These are phyloP conservation scores for Melipona bicolor DNA, from an alignment of 2,888 invertebrate species.

Conservation along the genomic window DNA sequence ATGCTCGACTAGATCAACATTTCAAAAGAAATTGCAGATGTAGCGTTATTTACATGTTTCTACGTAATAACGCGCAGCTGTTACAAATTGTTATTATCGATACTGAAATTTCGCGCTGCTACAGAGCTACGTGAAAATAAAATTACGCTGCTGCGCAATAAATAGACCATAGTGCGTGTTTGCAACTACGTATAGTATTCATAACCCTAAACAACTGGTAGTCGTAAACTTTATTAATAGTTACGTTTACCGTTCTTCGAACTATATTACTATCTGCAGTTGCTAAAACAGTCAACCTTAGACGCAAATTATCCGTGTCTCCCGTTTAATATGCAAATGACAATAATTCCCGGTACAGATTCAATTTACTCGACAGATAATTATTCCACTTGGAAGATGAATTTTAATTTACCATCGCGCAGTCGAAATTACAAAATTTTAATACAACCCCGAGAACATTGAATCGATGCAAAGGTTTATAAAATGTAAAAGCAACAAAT, in stretches of 20 bases:
- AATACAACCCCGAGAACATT: too few species aligned
- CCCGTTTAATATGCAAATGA: neutral
- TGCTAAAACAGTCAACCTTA: neutral
- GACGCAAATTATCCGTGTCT: neutral
- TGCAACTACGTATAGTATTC: neutral
- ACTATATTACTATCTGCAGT: neutral
- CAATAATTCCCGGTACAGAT: neutral
- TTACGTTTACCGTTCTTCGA: constrained; percentile 4
- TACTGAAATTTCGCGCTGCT: neutral
- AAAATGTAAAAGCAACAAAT: too few species aligned
- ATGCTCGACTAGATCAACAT: neutral
- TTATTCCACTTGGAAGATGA: neutral
- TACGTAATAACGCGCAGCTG: neutral
- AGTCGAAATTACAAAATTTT: too few species aligned
- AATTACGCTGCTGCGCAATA: neutral
- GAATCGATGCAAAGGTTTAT: too few species aligned
- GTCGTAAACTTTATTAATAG: constrained; percentile 8
- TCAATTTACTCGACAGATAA: neutral
- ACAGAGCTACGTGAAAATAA: neutral
- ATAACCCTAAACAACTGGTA: neutral
- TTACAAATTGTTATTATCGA: neutral
- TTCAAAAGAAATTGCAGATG: neutral
- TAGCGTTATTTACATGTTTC: neutral
- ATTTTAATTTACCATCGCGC: neutral
- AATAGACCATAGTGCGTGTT: neutral